Conservation (phyloP, 2,797 vertebrate species). For the Triplophysa bombifrons region DNA sequence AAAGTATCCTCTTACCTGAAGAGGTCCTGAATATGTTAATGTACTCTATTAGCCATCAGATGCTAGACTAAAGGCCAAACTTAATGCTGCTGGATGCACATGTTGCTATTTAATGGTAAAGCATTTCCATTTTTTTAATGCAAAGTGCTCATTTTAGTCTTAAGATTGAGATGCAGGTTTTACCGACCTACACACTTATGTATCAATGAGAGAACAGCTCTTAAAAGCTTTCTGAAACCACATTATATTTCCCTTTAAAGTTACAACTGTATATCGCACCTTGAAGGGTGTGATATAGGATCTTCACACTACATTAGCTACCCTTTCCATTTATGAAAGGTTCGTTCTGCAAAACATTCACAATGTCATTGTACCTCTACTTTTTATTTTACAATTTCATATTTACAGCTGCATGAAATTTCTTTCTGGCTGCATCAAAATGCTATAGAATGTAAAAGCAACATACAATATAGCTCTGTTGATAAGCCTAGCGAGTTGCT, state of each 20-base stretch:
- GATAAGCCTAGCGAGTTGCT: neutral
- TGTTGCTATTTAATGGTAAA: neutral
- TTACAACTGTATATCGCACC: constrained; percentile 9
- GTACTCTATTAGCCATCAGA: neutral
- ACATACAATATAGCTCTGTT: neutral
- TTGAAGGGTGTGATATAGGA: constrained; percentile 23
- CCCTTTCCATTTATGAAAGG: constrained; percentile 19
- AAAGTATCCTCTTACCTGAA: neutral
- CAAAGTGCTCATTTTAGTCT: neutral
- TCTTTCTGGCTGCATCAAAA: constrained; percentile 2
- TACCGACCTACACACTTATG: neutral
- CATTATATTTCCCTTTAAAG: constrained; percentile 31
- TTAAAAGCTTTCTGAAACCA: constrained; percentile 32
- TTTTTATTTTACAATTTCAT: constrained; percentile 16
- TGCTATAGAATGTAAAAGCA: neutral
- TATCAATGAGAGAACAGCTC: neutral
- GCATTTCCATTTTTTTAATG: neutral
- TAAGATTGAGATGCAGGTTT: neutral
- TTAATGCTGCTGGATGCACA: constrained; percentile 12
- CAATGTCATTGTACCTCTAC: constrained; percentile 2
- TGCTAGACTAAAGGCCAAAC: constrained; percentile 21
- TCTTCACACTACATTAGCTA: constrained; percentile 36
- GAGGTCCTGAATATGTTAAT: constrained; percentile 37
- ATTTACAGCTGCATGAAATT: neutral
- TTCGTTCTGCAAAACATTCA: neutral